Evolutionary conservation across 2,797 vertebrate genomes (phyloP).

Genomic region (Galago senegalensis): DNA sequence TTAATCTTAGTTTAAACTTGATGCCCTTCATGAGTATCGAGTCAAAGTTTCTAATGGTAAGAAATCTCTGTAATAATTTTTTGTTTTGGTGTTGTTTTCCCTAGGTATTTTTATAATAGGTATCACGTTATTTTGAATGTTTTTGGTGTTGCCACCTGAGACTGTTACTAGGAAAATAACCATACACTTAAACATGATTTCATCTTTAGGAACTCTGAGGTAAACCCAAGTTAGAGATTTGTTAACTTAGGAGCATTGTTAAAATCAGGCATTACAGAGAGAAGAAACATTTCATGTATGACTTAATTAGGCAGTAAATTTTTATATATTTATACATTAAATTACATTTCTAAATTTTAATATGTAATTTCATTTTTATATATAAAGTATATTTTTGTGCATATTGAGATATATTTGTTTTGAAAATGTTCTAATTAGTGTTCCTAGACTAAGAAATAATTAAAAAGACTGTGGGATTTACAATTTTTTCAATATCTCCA

Average conservation of each 20-base stretch:
- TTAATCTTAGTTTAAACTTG: conserved; percentile 7
- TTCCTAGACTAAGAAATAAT: conserved; percentile 63
- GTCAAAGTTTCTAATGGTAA: conserved; percentile 21
- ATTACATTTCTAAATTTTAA: conserved; percentile 49
- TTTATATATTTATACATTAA: conserved; percentile 26
- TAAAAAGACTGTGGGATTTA: not conserved
- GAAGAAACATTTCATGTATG: not conserved
- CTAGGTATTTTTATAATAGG: conserved; percentile 62
- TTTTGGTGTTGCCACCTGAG: conserved; percentile 60
- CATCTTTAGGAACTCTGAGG: conserved; percentile 61
- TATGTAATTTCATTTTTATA: conserved; percentile 12
- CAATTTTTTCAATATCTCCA: conserved; percentile 63
- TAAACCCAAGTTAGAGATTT: conserved; percentile 75
- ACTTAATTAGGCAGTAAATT: conserved; percentile 59
- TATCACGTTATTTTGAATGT: conserved; percentile 29
- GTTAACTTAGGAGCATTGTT: conserved; percentile 10
- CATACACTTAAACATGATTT: conserved; percentile 17
- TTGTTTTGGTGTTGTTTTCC: not conserved
- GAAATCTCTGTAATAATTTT: conserved; percentile 23
- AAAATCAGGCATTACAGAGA: not conserved
- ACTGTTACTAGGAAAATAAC: conserved; percentile 64
- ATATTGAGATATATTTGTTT: not conserved
- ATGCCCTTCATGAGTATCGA: not conserved
- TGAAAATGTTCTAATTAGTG: conserved; percentile 61
- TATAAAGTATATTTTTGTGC: not conserved